Percentiles rank a stretch among this genome's conserved stretches.
Conservation (phyloP, 2,888 invertebrate species). For the Ptychoptera contaminata region DNA sequence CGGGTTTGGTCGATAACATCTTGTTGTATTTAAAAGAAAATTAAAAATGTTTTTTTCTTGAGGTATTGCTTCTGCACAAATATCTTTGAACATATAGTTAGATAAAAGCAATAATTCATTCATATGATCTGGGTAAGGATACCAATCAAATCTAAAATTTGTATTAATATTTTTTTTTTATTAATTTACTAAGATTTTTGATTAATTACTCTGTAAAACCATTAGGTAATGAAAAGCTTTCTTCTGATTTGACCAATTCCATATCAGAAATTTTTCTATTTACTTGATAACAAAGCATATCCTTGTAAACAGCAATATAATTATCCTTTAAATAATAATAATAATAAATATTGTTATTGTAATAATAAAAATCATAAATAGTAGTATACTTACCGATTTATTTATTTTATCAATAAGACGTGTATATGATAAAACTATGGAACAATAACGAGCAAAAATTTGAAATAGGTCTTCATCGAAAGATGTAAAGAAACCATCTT, state of each 20-base stretch:
- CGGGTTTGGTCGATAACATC: slow-evolving; percentile 36
- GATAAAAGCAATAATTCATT: background rate
- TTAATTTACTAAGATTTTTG: too few species aligned
- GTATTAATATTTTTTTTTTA: too few species aligned
- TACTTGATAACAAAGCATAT: background rate
- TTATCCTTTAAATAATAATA: background rate
- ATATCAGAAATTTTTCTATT: background rate
- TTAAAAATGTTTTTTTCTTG: background rate
- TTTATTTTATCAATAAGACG: background rate
- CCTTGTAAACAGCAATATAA: background rate
- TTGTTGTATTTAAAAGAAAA: slow-evolving; percentile 8
- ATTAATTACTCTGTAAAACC: too few species aligned
- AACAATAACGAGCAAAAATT: slow-evolving; percentile 40
- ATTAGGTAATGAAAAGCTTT: too few species aligned
- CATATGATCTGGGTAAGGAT: background rate
- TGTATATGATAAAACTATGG: slow-evolving; percentile 40
- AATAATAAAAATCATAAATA: background rate
- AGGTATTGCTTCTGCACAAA: background rate
- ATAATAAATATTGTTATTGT: too few species aligned
- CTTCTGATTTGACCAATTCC: too few species aligned
- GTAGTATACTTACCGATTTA: background rate
- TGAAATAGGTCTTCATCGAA: slow-evolving; percentile 39
- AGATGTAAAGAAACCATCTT: slow-evolving; percentile 30
- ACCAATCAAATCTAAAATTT: background rate
- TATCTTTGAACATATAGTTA: background rate